Evolutionary conservation across 1,140 invertebrate genomes (phyloP).

Genomic region (Leptopilina clavipes): DNA sequence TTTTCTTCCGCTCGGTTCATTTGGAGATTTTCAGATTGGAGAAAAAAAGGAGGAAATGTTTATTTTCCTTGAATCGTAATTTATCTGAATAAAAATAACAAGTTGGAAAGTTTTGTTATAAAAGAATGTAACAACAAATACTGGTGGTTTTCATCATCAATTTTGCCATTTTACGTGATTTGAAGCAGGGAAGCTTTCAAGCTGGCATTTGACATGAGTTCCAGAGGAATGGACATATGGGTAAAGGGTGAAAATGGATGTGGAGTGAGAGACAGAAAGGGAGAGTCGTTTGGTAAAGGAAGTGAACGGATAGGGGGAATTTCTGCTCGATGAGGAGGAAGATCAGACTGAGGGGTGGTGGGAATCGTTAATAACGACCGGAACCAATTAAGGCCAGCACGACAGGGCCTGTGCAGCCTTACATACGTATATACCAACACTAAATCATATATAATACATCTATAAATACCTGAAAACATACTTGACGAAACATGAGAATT

Average conservation of each 20-base stretch:
- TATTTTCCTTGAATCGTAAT: not conserved
- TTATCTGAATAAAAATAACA: not conserved
- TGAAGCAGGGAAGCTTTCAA: constrained; percentile 10
- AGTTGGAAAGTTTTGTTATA: not conserved
- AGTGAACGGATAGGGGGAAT: constrained; percentile 24
- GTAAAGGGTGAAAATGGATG: constrained; percentile 12
- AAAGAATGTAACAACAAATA: not conserved
- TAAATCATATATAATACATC: not conserved
- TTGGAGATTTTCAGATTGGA: too few relatives aligned
- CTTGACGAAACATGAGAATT: constrained; percentile 19
- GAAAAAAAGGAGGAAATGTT: not conserved
- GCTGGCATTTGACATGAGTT: constrained; percentile 24
- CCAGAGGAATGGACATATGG: not conserved
- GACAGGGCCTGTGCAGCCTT: constrained; percentile 8
- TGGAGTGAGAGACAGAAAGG: not conserved
- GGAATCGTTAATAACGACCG: constrained; percentile 33
- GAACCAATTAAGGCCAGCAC: constrained; percentile 31
- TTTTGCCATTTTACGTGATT: constrained; percentile 28
- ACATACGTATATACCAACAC: not conserved
- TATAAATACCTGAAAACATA: constrained; percentile 15
- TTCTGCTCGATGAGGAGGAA: constrained; percentile 11
- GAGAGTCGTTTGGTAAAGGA: constrained; percentile 32
- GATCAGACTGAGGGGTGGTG: not conserved
- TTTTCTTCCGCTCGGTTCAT: too few relatives aligned
- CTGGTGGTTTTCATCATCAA: constrained; percentile 42